Evolutionary conservation across 2,113 vertebrate genomes (phyloP), one percentile per base, ranked within the genome.

Genomic region (Leiothrix lutea): DNA sequence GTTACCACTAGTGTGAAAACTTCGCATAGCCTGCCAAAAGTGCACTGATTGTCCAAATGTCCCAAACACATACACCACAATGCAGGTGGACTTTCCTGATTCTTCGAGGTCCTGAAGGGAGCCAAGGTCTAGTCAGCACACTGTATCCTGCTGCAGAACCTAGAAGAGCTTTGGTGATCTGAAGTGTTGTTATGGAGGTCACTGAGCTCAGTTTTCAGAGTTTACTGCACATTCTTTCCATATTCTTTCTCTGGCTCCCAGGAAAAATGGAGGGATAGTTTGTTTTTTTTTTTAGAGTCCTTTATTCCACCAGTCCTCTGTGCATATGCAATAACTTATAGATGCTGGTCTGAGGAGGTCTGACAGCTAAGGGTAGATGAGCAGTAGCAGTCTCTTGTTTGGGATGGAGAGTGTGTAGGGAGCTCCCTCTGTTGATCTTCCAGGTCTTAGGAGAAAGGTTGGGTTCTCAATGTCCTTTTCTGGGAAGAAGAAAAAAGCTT

Each of bases 351-450:
- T 80, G 71, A 83, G 53, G 33, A 80, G 40, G 20, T 12, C 17
- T 1, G 5, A 4, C n/a, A 36, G 47, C 29, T 47, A 20, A 51
- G 44, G 28, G 36, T 20, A 65, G 40, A 10, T 62, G 58, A 84
- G 51, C 40, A 50, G 51, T 20, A 40, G 5, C 66, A 45, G 26
- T 33, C 20, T 33, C 17, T 64, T 89, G 16, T 17, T 47, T 58
- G 35, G 53, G 20, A 83, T 28, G 42, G 51, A 74, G 57, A 51
- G 29, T 35, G 58, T 42, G 66, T 50, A 58, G 78, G 71, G 87
- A 90, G 74, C 74, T 93, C 74, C 90, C 74, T 88, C 87, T 95
- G 29, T 80, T 93, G 74, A 86, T 91, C 42, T 91, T 47, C 47
- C 17, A 40, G 4, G 14, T 82, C 26, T 66, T 36, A 29, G 22